Evolutionary conservation across 2,113 vertebrate species (phyloP).

Genomic region (Mirza zaza): DNA sequence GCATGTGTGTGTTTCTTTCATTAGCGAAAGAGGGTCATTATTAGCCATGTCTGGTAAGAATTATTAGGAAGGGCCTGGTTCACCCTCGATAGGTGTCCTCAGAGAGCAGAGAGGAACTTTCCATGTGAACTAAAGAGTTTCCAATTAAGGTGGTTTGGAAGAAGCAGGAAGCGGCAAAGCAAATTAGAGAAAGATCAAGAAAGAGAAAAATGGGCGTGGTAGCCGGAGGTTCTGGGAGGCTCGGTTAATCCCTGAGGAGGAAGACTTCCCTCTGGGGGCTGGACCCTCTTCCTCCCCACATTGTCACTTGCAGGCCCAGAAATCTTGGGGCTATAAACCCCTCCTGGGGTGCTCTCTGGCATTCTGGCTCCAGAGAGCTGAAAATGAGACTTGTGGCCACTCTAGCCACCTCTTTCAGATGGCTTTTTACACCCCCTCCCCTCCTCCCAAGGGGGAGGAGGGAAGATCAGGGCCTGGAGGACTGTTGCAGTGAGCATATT

Average conservation of each 20-base stretch:
- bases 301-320: not conserved
- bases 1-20: constrained; percentile 79
- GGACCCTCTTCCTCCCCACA: not conserved
- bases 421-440: constrained; percentile 62
- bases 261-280: not conserved
- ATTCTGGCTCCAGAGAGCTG: not conserved
- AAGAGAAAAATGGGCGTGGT: not conserved
- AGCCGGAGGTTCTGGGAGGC: constrained; percentile 56
- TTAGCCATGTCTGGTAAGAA: constrained; percentile 76
- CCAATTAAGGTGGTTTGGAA: constrained; percentile 80
- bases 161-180: constrained; percentile 68
- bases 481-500: constrained; percentile 14
- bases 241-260: constrained; percentile 70
- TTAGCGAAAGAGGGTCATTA: constrained; percentile 83
- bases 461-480: not conserved
- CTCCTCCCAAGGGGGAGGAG: not conserved
- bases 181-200: constrained; percentile 70
- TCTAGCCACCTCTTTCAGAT: constrained; percentile 52
- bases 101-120: constrained; percentile 73
- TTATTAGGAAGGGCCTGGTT: constrained; percentile 72
- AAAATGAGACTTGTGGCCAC: constrained; percentile 28
- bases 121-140: constrained; percentile 71
- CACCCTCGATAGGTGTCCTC: constrained; percentile 80
- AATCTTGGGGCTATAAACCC: not conserved
- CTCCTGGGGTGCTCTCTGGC: not conserved